Evolutionary conservation across 2,797 vertebrate species (phyloP).

Genomic region (Nothura maculosa): DNA sequence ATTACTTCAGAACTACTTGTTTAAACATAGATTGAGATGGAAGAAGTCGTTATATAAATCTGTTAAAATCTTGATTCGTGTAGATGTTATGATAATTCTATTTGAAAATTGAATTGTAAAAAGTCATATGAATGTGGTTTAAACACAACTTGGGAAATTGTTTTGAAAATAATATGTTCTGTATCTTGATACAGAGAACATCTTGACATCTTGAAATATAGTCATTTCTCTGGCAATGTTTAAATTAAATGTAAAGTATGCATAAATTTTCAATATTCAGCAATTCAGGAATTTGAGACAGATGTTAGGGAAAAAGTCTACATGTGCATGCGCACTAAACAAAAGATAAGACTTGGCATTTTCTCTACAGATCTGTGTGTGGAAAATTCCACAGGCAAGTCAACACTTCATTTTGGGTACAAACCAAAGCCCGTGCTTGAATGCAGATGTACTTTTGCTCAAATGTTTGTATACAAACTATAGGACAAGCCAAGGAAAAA

Average conservation of each 20-base stretch:
- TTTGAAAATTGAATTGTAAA: slow-evolving; percentile 43
- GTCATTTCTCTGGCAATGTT: slow-evolving; percentile 66
- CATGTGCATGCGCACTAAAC: background rate
- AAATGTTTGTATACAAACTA: background rate
- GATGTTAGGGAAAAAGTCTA: slow-evolving; percentile 31
- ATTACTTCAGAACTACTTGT: background rate
- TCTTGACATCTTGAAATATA: slow-evolving; percentile 13
- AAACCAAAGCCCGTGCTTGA: background rate
- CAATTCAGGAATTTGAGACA: slow-evolving; percentile 8
- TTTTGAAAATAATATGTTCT: slow-evolving; percentile 24
- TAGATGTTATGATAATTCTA: slow-evolving; percentile 27
- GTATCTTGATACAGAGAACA: background rate
- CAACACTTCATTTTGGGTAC: background rate
- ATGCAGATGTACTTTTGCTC: background rate
- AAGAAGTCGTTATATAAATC: background rate
- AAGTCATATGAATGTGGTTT: slow-evolving; percentile 45
- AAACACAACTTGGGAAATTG: slow-evolving; percentile 49
- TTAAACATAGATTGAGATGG: background rate
- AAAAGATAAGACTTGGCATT: background rate
- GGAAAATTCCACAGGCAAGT: background rate
- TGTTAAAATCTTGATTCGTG: slow-evolving; percentile 24
- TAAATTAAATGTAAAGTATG: slow-evolving; percentile 60
- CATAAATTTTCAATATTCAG: slow-evolving; percentile 56
- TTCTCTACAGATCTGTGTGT: background rate
- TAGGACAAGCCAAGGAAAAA: background rate